Conservation (phyloP, 2,888 invertebrate species). For the Microctonus aethiopoides region DNA sequence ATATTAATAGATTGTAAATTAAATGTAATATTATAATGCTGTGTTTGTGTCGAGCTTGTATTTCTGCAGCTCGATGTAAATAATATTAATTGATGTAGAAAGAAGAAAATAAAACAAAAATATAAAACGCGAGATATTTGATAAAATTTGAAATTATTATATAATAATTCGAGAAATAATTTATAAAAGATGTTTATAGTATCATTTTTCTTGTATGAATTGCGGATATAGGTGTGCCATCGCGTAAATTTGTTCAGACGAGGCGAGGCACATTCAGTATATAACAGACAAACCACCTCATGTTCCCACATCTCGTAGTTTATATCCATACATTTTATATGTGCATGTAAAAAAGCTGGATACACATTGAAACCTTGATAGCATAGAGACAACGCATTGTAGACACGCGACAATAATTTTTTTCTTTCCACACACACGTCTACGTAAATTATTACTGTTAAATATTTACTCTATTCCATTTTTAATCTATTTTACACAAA, state of each 20-base stretch:
- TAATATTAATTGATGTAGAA: background rate
- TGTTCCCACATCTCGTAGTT: slow-evolving; percentile 8
- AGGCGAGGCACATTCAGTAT: slow-evolving; percentile 18
- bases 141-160: background rate
- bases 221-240: slow-evolving; percentile 31
- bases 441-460: background rate
- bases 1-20: no score
- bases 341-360: background rate
- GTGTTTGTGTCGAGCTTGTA: no score
- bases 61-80: no score
- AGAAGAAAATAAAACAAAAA: background rate
- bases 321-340: background rate
- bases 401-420: slow-evolving; percentile 14
- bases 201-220: slow-evolving; percentile 22
- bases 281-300: background rate
- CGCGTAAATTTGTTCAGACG: slow-evolving; percentile 32
- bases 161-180: background rate
- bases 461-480: background rate
- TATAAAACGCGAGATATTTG: background rate
- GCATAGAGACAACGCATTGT: background rate
- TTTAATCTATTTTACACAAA: background rate
- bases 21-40: no score
- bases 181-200: slow-evolving; percentile 22
- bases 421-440: background rate
- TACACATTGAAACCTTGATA: background rate